phyloP scores from a whole-genome alignment of 2,888 invertebrate species.

The Subacronicta megacephala region DNA sequence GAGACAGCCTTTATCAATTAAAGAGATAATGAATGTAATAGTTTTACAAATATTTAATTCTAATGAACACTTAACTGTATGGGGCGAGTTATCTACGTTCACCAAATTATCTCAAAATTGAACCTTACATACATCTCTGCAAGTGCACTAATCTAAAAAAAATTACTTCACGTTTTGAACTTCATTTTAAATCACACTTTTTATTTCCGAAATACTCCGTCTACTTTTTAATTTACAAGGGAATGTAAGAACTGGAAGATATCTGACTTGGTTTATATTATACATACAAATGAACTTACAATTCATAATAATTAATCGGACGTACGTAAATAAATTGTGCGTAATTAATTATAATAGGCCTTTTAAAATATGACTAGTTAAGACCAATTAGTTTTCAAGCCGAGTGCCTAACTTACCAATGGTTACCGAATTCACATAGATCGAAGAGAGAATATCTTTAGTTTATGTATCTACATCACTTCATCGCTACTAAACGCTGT shows the following conservation, averaged over 20 bases:
- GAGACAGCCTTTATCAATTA: constrained; percentile 82
- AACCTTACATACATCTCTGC: constrained; percentile 79
- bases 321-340: constrained; percentile 80
- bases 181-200: constrained; percentile 83
- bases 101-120: constrained; percentile 81
- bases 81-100: constrained; percentile 76
- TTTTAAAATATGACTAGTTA: constrained; percentile 85
- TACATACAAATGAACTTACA: constrained; percentile 42
- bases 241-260: constrained; percentile 86
- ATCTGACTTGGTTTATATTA: constrained; percentile 61
- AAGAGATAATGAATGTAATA: constrained; percentile 78
- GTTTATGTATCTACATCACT: constrained; percentile 33
- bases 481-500: constrained; percentile 17
- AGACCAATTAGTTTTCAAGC: constrained; percentile 67
- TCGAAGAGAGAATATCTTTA: constrained; percentile 4
- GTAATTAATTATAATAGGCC: constrained; percentile 78
- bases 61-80: constrained; percentile 88
- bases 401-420: constrained; percentile 44
- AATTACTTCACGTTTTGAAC: constrained; percentile 80
- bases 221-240: constrained; percentile 75
- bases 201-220: constrained; percentile 65
- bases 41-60: constrained; percentile 82
- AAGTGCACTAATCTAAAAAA: constrained; percentile 74
- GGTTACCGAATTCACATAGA: constrained; percentile 42
- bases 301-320: constrained; percentile 55